Percentiles rank a stretch among this genome's conserved stretches.
phyloP scores from a whole-genome alignment of 2,888 invertebrate species.

The Epistrophe eligans region DNA sequence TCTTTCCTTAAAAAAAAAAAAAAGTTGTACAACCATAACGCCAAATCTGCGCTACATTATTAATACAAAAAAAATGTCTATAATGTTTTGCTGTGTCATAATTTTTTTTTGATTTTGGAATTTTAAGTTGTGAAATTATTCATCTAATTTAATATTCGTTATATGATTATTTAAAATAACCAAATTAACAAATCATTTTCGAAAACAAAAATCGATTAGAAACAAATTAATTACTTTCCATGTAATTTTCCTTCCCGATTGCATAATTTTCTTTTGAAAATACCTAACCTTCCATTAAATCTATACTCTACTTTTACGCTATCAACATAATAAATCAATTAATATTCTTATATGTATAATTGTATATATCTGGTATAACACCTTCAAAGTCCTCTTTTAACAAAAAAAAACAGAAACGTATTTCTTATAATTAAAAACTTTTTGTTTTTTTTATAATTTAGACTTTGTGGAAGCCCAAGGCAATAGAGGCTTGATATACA shows the following conservation, averaged over 20 bases:
- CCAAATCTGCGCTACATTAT: too few relatives aligned
- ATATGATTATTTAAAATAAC: neutral
- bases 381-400: slow-evolving; percentile 1
- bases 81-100: neutral
- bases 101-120: too few relatives aligned
- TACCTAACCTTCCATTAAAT: neutral
- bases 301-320: neutral
- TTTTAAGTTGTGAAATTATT: neutral
- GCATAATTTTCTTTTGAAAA: neutral
- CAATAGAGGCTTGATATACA: neutral
- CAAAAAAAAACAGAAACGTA: neutral
- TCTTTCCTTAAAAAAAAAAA: too few relatives aligned
- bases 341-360: slow-evolving; percentile 4
- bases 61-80: too few relatives aligned
- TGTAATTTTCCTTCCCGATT: neutral
- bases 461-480: neutral
- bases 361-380: neutral
- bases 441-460: neutral
- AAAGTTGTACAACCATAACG: too few relatives aligned
- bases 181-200: neutral
- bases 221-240: slow-evolving; percentile 1
- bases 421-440: slow-evolving; percentile 9
- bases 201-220: neutral
- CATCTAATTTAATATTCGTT: neutral
- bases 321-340: slow-evolving; percentile 18